These are phyloP conservation scores for Grapholita molesta DNA, from an alignment of 1,140 invertebrate species.

Conservation along the genomic window DNA sequence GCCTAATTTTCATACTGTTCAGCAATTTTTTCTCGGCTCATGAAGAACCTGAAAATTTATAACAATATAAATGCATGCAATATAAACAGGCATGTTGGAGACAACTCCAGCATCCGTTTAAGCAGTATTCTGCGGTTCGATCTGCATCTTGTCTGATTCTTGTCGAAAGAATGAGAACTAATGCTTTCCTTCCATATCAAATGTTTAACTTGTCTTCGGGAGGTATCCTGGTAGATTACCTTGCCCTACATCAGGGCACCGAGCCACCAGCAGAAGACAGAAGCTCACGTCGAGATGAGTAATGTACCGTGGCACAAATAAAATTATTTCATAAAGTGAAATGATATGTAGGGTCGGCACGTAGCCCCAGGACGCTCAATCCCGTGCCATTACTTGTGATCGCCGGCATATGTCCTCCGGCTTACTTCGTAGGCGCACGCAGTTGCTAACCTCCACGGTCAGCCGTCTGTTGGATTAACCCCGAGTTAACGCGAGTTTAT, in stretches of 20 bases:
- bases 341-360: slow-evolving; percentile 51
- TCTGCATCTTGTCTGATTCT: too few species aligned
- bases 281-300: slow-evolving; percentile 24
- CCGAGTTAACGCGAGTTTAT: background rate
- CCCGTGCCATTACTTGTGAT: slow-evolving; percentile 52
- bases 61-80: too few species aligned
- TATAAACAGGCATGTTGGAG: too few species aligned
- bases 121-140: too few species aligned
- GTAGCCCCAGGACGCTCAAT: slow-evolving; percentile 52
- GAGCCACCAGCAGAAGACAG: background rate
- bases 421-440: slow-evolving; percentile 35
- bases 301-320: slow-evolving; percentile 35
- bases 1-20: too few species aligned
- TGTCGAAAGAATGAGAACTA: too few species aligned
- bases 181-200: too few species aligned
- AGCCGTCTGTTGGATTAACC: background rate
- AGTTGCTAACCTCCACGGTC: background rate
- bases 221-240: too few species aligned
- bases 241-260: background rate
- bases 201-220: too few species aligned
- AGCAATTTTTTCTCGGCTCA: too few species aligned
- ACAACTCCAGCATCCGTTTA: too few species aligned
- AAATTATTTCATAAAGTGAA: slow-evolving; percentile 44
- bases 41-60: too few species aligned
- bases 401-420: slow-evolving; percentile 34